Conservation (phyloP, 2,888 invertebrate species). For the Micoletzkya japonica region DNA sequence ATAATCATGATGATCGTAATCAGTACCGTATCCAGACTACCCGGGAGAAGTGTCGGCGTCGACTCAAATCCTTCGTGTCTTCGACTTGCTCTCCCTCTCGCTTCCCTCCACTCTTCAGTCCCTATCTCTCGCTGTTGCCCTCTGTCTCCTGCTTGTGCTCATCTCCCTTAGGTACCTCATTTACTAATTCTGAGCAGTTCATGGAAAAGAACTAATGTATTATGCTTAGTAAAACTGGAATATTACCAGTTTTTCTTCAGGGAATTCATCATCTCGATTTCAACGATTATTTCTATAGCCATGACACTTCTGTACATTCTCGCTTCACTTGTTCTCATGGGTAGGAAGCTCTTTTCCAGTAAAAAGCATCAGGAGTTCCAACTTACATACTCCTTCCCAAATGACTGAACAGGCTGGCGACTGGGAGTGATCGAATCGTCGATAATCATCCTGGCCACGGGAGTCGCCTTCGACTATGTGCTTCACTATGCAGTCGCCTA, state of each 20-base stretch:
- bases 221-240: neutral
- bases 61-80: slow-evolving; percentile 22
- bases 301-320: slow-evolving; percentile 22
- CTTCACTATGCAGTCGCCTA: slow-evolving; percentile 49
- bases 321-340: slow-evolving; percentile 18
- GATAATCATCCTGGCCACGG: slow-evolving; percentile 58
- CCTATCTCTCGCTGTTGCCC: slow-evolving; percentile 7
- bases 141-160: slow-evolving; percentile 19
- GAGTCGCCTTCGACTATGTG: slow-evolving; percentile 61
- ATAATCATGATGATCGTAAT: too few species aligned
- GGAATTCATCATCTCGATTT: slow-evolving; percentile 11
- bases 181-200: neutral
- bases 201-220: neutral
- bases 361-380: too few species aligned
- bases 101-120: slow-evolving; percentile 26
- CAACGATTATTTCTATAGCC: slow-evolving; percentile 16
- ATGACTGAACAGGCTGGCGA: slow-evolving; percentile 49
- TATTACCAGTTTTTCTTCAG: neutral
- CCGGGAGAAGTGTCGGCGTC: slow-evolving; percentile 10
- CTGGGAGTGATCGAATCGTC: slow-evolving; percentile 62
- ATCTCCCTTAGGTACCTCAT: neutral
- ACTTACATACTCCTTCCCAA: neutral
- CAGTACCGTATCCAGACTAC: neutral
- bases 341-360: neutral
- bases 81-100: slow-evolving; percentile 11